phyloP scores from a whole-genome alignment of 2,797 vertebrate genomes.

The Diceros bicornis region DNA sequence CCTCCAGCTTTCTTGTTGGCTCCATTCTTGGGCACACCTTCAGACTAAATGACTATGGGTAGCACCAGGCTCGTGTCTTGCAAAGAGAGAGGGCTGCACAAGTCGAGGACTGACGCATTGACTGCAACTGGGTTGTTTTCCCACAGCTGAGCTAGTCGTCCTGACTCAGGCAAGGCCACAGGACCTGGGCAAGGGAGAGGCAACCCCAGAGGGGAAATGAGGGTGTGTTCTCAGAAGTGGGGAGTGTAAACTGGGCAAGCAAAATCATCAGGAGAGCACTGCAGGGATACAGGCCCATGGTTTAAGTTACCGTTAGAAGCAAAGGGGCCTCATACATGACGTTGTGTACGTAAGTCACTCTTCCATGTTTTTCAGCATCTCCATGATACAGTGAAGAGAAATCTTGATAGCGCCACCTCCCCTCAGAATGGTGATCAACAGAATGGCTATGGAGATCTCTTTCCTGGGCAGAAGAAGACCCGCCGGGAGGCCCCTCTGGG shows the following conservation, averaged over 20 bases:
- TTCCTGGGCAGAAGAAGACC: conserved; percentile 94
- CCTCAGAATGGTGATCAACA: conserved; percentile 94
- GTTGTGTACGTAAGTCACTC: background rate
- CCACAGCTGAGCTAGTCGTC: background rate
- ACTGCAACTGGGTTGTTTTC: background rate
- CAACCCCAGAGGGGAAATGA: background rate
- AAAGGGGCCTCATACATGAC: background rate
- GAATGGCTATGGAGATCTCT: conserved; percentile 95
- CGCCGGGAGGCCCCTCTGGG: conserved; percentile 92
- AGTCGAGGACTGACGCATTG: background rate
- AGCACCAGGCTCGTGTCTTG: background rate
- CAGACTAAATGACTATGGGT: background rate
- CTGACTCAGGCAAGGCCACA: background rate
- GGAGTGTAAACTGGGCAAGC: background rate
- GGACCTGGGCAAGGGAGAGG: background rate
- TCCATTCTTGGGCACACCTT: background rate
- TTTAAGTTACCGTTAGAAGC: background rate
- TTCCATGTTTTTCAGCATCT: conserved; percentile 91
- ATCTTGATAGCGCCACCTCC: conserved; percentile 94
- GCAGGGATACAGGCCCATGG: no score
- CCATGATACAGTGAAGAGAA: conserved; percentile 97
- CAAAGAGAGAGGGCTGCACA: background rate
- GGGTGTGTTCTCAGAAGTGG: background rate
- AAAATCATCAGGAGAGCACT: background rate
- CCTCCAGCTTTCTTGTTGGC: background rate